A percentile compares a stretch with the other conserved stretches of the same genome.
Evolutionary conservation across 2,888 invertebrate species (phyloP).

Genomic region (Drosophila eohydei): DNA sequence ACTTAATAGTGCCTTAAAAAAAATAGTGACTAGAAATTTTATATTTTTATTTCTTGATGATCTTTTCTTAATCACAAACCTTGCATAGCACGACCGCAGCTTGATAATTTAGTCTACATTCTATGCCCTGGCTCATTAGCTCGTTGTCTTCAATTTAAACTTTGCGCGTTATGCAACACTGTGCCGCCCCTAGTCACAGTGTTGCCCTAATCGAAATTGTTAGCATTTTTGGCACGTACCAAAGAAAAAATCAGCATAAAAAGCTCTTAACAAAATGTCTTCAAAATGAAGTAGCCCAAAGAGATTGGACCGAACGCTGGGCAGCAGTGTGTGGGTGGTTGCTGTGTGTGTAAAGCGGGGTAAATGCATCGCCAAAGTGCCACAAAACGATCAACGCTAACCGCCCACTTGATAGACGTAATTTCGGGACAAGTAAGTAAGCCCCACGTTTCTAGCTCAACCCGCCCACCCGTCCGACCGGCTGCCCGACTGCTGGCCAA

Average conservation of each 20-base stretch:
- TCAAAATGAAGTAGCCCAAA: conserved; percentile 43
- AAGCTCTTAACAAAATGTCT: conserved; percentile 40
- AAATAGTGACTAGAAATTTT: no score
- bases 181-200: not conserved
- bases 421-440: conserved; percentile 51
- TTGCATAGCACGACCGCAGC: not conserved
- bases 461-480: not conserved
- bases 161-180: conserved; percentile 21
- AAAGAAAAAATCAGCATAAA: conserved; percentile 53
- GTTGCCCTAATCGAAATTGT: conserved; percentile 42
- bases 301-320: conserved; percentile 13
- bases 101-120: not conserved
- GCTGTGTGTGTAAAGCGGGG: not conserved
- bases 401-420: conserved; percentile 76
- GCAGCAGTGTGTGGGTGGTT: not conserved
- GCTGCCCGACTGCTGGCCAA: conserved; percentile 24
- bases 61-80: not conserved
- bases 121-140: conserved; percentile 19
- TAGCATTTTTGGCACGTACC: conserved; percentile 57
- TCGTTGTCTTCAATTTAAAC: conserved; percentile 2
- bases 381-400: conserved; percentile 73
- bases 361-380: conserved; percentile 64
- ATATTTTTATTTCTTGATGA: not conserved
- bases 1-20: no score
- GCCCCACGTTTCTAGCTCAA: not conserved